Evolutionary conservation across 2,113 vertebrate species (phyloP).

Genomic region (Mystacornis crossleyi): DNA sequence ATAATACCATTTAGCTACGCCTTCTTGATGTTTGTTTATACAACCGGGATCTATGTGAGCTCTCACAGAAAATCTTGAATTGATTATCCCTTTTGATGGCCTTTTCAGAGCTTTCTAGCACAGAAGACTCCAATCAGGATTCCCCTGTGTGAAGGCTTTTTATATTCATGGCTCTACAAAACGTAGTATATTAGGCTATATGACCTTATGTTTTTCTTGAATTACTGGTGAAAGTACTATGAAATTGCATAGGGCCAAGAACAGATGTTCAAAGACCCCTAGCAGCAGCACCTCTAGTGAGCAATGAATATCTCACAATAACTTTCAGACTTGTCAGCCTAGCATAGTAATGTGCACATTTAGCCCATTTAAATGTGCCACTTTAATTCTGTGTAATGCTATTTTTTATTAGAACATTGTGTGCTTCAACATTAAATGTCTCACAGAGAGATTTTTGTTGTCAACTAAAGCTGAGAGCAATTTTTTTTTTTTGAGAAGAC

Average conservation of each 20-base stretch:
- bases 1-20: neutral
- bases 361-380: constrained; percentile 42
- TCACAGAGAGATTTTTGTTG: neutral
- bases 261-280: constrained; percentile 31
- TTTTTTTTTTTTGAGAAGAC: neutral
- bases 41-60: neutral
- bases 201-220: neutral
- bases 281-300: constrained; percentile 12
- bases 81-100: neutral
- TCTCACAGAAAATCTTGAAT: neutral
- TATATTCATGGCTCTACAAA: neutral
- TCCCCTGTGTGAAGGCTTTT: neutral
- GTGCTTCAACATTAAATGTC: constrained; percentile 20
- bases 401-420: constrained; percentile 51
- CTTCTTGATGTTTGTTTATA: neutral
- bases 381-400: constrained; percentile 32
- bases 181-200: neutral
- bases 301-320: constrained; percentile 11
- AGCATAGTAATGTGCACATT: constrained; percentile 29
- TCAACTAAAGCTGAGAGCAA: neutral
- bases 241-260: neutral
- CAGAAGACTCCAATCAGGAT: neutral
- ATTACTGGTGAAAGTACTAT: neutral
- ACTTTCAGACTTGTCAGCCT: constrained; percentile 11
- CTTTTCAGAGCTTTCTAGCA: neutral